Evolutionary conservation across 2,113 vertebrate genomes (phyloP), one percentile per base, ranked within the genome.

Genomic region (Pionites leucogaster): DNA sequence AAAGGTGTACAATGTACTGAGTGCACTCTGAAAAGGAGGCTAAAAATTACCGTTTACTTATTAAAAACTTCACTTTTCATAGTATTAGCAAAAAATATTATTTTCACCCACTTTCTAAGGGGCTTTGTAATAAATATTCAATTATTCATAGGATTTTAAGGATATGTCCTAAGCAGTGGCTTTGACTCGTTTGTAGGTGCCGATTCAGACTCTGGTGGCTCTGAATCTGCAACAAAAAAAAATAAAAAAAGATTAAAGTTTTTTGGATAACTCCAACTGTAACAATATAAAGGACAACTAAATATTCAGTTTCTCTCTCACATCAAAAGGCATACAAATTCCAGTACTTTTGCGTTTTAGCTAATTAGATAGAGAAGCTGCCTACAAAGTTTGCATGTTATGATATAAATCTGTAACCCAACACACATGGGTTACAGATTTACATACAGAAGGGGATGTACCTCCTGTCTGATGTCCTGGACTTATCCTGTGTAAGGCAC

Each of bases 161-260:
- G 31, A 85, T 80, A 75, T 82, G 53, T 47, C 16, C 31, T 89
- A 83, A 83, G 74, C 0, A 1, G 11, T 42, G 65, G 39, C 35
- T 92, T 96, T 89, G 52, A 90, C 68, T 95, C 20, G 2, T 52
- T 90, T 82, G 49, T 46, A 68, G 76, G 49, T 82, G 70, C 78
- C 65, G 41, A 76, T 82, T 96, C 88, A 84, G 69, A 78, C 52
- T 85, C 70, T 42, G 62, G 77, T 68, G 3, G 3, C 60, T 96
- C 87, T 91, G 81, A 93, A 95, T 79, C 88, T 92, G 88, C 50
- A 94, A 88, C 2, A 74, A 16, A 85, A 81, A 7, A 90, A 67
- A 44, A 84, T 1, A 57, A 33, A 33, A 91, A 83, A 41, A 88
- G 3, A 62, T 64, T 27, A 65, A 71, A 72, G 17, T 70, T 86